Evolutionary conservation across 1,140 invertebrate genomes (phyloP), one percentile per base, ranked within the genome.

Genomic region (Probaryconus sp.): DNA sequence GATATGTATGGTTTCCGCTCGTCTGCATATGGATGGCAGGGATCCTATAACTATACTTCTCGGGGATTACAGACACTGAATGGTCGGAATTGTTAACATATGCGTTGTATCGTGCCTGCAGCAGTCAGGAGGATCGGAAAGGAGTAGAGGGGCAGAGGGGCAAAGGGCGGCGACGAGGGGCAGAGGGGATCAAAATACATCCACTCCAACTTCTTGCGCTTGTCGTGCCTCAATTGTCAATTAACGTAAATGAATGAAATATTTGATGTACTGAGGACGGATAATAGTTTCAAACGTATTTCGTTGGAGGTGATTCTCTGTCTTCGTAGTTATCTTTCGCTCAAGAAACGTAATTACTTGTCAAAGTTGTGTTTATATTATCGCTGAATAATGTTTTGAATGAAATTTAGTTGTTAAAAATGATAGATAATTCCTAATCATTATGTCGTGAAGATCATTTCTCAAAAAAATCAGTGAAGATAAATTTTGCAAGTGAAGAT

Each of bases 71-170:
- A 51, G 48, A 11, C n/a, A n/a, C 38, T 42, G 67, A 53, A 81
- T 81, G 72, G 78, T 51, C 51, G 68, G 60, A 74, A 81, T 81
- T 79, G 79, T 78, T 70, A 79, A 80, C 79, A 78, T 76, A 72
- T 64, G 51, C 76, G 47, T 11, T 51, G 42, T 51, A 51, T 43
- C 28, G 43, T 38, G 31, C 24, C 9, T 21, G 9, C 10, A 45
- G 55, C 7, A 35, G 31, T 60, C 47, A 20, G 17, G 28, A 61
- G 35, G 35, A 35, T 40, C 43, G 42, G n/a, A n/a, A n/a, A n/a
- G n/a, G n/a, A n/a, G n/a, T n/a, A n/a, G n/a, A n/a, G n/a, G n/a
- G n/a, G n/a, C n/a, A n/a, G n/a, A n/a, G n/a, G n/a, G n/a, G n/a
- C n/a, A n/a, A n/a, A n/a, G n/a, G n/a, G n/a, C n/a, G n/a, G n/a